These are phyloP conservation scores for Drosophila miranda DNA, from an alignment of 1,140 invertebrate species.

Conservation along the genomic window DNA sequence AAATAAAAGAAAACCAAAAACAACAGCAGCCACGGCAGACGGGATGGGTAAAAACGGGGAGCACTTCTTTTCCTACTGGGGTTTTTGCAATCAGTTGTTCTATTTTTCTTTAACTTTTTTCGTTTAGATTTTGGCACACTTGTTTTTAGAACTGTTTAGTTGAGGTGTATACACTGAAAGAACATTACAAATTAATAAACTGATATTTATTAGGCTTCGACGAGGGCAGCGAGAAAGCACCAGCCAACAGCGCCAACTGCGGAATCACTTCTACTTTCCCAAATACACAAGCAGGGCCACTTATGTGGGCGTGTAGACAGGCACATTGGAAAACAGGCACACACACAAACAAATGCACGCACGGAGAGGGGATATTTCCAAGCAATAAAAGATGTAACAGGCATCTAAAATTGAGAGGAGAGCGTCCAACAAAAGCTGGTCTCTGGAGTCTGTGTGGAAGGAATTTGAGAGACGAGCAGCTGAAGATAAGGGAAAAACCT, in stretches of 20 bases:
- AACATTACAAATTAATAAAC: conserved; percentile 37
- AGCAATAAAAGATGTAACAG: conserved; percentile 77
- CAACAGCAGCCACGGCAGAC: conserved; percentile 31
- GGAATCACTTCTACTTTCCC: conserved; percentile 71
- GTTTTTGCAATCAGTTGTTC: conserved; percentile 7
- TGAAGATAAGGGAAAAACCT: conserved; percentile 24
- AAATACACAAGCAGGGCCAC: conserved; percentile 56
- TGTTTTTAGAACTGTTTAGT: conserved; percentile 10
- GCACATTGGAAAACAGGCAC: conserved; percentile 64
- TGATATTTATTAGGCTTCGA: conserved; percentile 1
- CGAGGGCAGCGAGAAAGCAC: conserved; percentile 30
- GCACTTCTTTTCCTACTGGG: not conserved
- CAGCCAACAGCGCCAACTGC: conserved; percentile 32
- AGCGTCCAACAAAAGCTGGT: conserved; percentile 24
- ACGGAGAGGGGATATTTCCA: conserved; percentile 49
- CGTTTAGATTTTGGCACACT: conserved; percentile 1
- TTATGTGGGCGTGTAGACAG: conserved; percentile 77
- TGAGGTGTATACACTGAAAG: too few species aligned
- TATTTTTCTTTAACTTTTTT: conserved; percentile 8
- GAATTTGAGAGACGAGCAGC: conserved; percentile 31
- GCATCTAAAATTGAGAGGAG: conserved; percentile 48
- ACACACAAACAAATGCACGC: conserved; percentile 20
- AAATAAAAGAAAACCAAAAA: conserved; percentile 52
- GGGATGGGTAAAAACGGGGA: conserved; percentile 15
- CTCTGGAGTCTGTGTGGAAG: conserved; percentile 29